Evolutionary conservation across 2,113 vertebrate genomes (phyloP).

Genomic region (Ochotona curzoniae): DNA sequence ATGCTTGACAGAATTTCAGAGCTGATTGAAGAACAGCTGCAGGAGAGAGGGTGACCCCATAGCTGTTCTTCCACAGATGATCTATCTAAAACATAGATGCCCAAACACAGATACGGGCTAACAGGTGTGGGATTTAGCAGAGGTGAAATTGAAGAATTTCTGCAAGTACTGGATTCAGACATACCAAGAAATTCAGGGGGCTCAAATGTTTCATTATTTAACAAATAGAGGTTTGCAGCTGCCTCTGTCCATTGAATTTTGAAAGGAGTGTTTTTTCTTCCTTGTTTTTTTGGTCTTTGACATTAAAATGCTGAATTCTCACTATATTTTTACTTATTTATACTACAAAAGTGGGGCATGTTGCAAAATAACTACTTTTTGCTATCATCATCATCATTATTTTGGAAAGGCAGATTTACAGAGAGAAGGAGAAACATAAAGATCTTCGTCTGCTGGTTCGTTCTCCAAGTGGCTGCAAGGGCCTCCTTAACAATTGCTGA

Average conservation of each 20-base stretch:
- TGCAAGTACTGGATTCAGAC: background rate
- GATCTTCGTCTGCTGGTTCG: too few relatives aligned
- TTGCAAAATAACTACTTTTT: background rate
- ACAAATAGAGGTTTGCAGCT: background rate
- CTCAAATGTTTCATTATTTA: background rate
- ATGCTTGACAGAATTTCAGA: background rate
- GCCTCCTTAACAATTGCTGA: too few relatives aligned
- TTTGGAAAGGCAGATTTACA: too few relatives aligned
- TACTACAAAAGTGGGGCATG: background rate
- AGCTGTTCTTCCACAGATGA: background rate
- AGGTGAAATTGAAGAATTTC: slow-evolving; percentile 7
- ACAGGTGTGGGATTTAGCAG: background rate
- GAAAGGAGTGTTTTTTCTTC: background rate
- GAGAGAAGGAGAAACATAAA: too few relatives aligned
- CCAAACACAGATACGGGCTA: background rate
- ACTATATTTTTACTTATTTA: background rate
- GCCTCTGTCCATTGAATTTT: background rate
- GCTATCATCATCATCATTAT: background rate
- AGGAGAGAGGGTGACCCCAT: background rate
- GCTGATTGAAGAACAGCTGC: background rate
- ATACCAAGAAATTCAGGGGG: background rate
- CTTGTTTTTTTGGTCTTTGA: background rate
- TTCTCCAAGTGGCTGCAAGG: too few relatives aligned
- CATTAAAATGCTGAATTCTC: background rate
- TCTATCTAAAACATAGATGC: background rate